Evolutionary conservation across 1,140 invertebrate genomes (phyloP).

Genomic region (Nautilus pompilius): DNA sequence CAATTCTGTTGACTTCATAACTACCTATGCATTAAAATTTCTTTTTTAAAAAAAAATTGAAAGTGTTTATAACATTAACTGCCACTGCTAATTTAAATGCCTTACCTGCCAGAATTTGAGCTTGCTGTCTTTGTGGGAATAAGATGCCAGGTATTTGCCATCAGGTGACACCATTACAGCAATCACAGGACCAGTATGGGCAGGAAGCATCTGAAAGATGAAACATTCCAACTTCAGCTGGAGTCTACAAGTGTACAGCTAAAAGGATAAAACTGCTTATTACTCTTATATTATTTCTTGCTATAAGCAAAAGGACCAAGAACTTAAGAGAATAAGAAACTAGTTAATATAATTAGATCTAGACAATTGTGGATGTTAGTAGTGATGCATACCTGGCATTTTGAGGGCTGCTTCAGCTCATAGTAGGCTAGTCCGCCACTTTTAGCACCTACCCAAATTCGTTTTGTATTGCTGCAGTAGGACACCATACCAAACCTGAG

Average conservation of each 20-base stretch:
- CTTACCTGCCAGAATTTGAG: slow-evolving; percentile 97
- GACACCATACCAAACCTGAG: slow-evolving; percentile 66
- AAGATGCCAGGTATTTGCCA: slow-evolving; percentile 94
- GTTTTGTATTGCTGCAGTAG: slow-evolving; percentile 85
- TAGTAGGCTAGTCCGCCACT: slow-evolving; percentile 91
- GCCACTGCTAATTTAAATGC: slow-evolving; percentile 50
- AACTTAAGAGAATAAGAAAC: not conserved
- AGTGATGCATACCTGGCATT: slow-evolving; percentile 70
- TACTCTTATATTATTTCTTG: not conserved
- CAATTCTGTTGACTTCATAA: too few species aligned
- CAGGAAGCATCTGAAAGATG: slow-evolving; percentile 73
- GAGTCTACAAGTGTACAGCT: not conserved
- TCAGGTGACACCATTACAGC: slow-evolving; percentile 94
- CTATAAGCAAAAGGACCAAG: not conserved
- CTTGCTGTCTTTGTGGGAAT: slow-evolving; percentile 91
- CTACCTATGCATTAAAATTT: too few species aligned
- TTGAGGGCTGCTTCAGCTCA: slow-evolving; percentile 88
- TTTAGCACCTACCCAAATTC: slow-evolving; percentile 93
- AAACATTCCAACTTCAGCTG: not conserved
- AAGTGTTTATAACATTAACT: too few species aligned
- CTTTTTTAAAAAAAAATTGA: too few species aligned
- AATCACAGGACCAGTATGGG: slow-evolving; percentile 81
- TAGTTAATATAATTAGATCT: too few species aligned
- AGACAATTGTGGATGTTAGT: too few species aligned
- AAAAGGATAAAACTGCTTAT: not conserved